phyloP scores from a whole-genome alignment of 2,797 vertebrate species.

The Tapera naevia region DNA sequence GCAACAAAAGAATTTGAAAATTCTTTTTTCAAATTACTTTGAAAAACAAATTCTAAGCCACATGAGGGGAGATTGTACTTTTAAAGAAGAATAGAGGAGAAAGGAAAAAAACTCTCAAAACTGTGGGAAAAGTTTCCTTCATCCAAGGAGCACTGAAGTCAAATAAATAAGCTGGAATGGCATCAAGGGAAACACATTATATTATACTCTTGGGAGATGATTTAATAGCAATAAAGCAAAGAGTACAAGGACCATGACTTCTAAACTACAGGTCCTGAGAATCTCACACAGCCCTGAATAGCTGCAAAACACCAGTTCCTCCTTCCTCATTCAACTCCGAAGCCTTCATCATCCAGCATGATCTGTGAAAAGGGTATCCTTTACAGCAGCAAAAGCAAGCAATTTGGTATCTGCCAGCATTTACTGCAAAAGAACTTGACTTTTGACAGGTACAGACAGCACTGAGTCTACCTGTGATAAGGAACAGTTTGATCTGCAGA shows the following conservation, averaged over 20 bases:
- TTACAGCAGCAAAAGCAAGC: not conserved
- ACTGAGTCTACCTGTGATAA: not conserved
- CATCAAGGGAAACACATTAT: not conserved
- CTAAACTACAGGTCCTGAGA: not conserved
- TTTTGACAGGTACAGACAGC: not conserved
- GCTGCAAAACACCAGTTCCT: not conserved
- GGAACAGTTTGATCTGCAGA: not conserved
- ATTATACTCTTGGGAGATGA: not conserved
- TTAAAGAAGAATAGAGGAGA: not conserved
- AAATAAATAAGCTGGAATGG: not conserved
- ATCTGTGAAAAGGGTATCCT: not conserved
- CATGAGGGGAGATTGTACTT: not conserved
- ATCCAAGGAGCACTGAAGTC: not conserved
- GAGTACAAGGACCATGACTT: not conserved
- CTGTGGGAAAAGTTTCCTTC: not conserved
- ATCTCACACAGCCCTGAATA: not conserved
- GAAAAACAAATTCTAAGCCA: not conserved
- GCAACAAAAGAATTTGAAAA: not conserved
- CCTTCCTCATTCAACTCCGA: not conserved
- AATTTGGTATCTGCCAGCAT: not conserved
- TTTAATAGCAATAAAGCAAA: not conserved
- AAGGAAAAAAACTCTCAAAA: not conserved
- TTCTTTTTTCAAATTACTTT: not conserved
- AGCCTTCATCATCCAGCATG: not conserved
- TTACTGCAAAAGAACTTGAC: not conserved